A percentile compares a stretch with the other conserved stretches of the same genome.
phyloP scores from a whole-genome alignment of 2,888 invertebrate species.

The Leucophenga montana region DNA sequence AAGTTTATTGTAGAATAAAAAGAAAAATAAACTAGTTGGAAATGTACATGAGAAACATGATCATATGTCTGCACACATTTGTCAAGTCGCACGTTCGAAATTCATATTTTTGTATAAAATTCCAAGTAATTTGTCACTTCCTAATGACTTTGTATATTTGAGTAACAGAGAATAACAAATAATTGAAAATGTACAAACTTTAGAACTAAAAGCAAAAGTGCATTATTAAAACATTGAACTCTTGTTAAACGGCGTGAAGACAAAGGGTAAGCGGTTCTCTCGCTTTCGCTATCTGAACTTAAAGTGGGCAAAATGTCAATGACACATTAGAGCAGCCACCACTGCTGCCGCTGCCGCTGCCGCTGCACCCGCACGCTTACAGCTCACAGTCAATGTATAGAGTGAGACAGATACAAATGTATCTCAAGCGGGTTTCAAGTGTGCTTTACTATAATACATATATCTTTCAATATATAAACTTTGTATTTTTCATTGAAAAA shows the following conservation, averaged over 20 bases:
- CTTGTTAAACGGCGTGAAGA: background rate
- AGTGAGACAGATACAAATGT: background rate
- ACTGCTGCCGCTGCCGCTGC: too few relatives aligned
- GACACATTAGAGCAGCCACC: conserved; percentile 16
- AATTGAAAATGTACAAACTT: background rate
- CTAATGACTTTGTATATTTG: conserved; percentile 25
- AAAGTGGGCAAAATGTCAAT: conserved; percentile 22
- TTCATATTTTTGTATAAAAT: conserved; percentile 1
- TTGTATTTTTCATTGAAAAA: background rate
- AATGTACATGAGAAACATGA: too few relatives aligned
- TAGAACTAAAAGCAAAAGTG: conserved; percentile 13
- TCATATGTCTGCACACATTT: too few relatives aligned
- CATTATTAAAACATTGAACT: conserved; percentile 1
- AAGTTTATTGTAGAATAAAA: background rate
- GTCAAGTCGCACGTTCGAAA: too few relatives aligned
- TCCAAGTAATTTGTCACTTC: conserved; percentile 23
- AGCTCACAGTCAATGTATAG: too few relatives aligned
- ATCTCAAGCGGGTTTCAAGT: background rate
- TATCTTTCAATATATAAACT: conserved; percentile 5
- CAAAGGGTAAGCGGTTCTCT: background rate
- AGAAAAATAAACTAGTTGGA: background rate
- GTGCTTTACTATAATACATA: background rate
- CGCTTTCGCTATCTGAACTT: background rate
- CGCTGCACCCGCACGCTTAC: too few relatives aligned
- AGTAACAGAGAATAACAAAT: background rate